A percentile compares a stretch with the other conserved stretches of the same genome.
These are phyloP conservation scores for Sphenopsis melanotis DNA, from an alignment of 2,797 vertebrate species.

Conservation along the genomic window DNA sequence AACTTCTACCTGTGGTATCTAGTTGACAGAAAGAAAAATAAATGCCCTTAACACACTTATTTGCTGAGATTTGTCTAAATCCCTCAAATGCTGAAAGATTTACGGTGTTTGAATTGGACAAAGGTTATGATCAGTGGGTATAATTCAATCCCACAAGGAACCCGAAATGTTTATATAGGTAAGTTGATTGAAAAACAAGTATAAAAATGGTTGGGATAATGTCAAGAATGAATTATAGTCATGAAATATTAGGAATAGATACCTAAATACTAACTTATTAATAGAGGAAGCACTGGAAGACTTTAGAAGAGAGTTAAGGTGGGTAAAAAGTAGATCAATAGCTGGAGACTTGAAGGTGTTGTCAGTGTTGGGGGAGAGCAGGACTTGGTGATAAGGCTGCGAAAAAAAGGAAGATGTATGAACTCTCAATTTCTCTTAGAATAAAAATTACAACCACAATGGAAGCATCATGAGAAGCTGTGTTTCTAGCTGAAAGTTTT, in stretches of 20 bases:
- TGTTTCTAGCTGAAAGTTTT: not conserved
- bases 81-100: not conserved
- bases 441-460: not conserved
- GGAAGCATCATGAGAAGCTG: not conserved
- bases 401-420: not conserved
- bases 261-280: not conserved
- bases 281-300: not conserved
- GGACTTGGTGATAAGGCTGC: not conserved
- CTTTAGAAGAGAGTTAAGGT: not conserved
- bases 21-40: not conserved
- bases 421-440: not conserved
- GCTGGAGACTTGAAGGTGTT: not conserved
- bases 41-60: not conserved
- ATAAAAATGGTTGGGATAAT: not conserved
- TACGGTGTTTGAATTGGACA: not conserved
- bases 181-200: not conserved
- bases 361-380: fast-evolving
- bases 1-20: not conserved
- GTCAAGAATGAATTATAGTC: not conserved
- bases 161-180: not conserved
- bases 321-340: not conserved
- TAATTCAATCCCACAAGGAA: not conserved
- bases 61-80: not conserved
- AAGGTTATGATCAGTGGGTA: not conserved
- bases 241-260: not conserved